Conservation (phyloP, 2,888 invertebrate genomes). For the Nephrocerus scutellatus region DNA sequence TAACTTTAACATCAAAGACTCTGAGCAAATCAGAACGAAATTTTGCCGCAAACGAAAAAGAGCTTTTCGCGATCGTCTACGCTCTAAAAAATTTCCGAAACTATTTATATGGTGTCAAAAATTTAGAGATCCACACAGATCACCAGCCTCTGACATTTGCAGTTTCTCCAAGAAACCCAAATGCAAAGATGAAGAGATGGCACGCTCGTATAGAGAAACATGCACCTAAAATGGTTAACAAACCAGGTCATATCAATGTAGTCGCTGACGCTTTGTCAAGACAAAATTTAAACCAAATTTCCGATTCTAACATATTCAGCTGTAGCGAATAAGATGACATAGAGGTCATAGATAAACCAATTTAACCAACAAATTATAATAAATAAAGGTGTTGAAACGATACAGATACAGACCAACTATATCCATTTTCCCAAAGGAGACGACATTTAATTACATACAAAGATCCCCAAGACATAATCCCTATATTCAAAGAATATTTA, state of each 20-base stretch:
- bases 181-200: conserved; percentile 40
- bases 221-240: conserved; percentile 25
- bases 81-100: conserved; percentile 37
- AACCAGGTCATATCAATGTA: conserved; percentile 20
- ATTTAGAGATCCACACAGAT: conserved; percentile 22
- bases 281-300: conserved; percentile 9
- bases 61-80: conserved; percentile 37
- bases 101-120: conserved; percentile 33
- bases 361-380: too few species aligned
- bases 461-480: conserved; percentile 3
- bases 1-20: conserved; percentile 33
- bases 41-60: conserved; percentile 37
- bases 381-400: too few species aligned
- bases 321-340: neutral
- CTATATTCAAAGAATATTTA: conserved; percentile 7
- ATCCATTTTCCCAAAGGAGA: conserved; percentile 7
- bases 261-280: conserved; percentile 17
- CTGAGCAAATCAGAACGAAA: conserved; percentile 26
- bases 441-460: conserved; percentile 12
- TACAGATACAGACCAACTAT: too few species aligned
- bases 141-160: conserved; percentile 20
- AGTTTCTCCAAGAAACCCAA: conserved; percentile 26
- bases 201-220: conserved; percentile 31
- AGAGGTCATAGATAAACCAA: too few species aligned
- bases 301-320: neutral